phyloP scores from a whole-genome alignment of 1,140 invertebrate genomes.

The Scaptomyza montana region DNA sequence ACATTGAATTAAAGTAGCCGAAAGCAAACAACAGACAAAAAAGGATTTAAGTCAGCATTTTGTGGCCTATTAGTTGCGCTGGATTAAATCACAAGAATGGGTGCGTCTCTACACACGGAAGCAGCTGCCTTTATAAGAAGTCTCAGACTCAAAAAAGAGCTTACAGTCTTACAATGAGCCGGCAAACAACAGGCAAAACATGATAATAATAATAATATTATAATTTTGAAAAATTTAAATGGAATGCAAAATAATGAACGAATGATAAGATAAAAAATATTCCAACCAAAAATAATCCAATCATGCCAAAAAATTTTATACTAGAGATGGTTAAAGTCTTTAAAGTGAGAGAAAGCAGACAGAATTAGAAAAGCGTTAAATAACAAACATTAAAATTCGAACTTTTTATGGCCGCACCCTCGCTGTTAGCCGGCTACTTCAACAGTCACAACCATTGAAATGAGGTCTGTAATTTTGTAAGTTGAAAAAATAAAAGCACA shows the following conservation, averaged over 20 bases:
- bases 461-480: conserved; percentile 76
- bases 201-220: too few relatives aligned
- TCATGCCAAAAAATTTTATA: too few relatives aligned
- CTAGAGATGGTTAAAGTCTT: too few relatives aligned
- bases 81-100: conserved; percentile 72
- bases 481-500: conserved; percentile 59
- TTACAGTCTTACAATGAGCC: conserved; percentile 19
- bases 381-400: conserved; percentile 12
- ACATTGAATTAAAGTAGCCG: conserved; percentile 34
- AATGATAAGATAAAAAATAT: too few relatives aligned
- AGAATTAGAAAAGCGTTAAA: neutral
- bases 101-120: conserved; percentile 53
- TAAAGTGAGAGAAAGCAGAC: too few relatives aligned
- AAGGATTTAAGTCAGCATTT: conserved; percentile 72
- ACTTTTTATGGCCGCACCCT: conserved; percentile 38
- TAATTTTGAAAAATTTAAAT: too few relatives aligned
- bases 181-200: neutral
- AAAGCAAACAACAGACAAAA: conserved; percentile 36
- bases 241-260: too few relatives aligned
- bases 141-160: neutral
- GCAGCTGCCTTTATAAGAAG: conserved; percentile 57
- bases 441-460: conserved; percentile 62
- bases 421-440: conserved; percentile 10
- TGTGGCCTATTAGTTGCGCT: conserved; percentile 78
- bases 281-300: too few relatives aligned